Percentiles rank a stretch among this genome's conserved stretches.
These are phyloP conservation scores for Platygyra sinensis DNA, from an alignment of 64 coral and sea anemone genomes.

Conservation along the genomic window DNA sequence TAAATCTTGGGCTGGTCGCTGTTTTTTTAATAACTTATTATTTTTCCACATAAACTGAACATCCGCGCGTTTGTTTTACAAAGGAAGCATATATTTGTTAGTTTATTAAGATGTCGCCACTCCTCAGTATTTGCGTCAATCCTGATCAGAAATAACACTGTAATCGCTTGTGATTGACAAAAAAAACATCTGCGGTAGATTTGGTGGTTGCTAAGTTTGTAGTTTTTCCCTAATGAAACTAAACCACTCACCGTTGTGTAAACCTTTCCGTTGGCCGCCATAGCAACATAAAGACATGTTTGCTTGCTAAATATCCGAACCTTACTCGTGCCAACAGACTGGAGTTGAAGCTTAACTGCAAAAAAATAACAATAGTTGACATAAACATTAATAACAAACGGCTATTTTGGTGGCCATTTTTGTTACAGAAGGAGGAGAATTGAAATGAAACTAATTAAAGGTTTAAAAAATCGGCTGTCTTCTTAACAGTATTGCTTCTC, in stretches of 20 bases:
- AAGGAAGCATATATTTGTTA: not conserved
- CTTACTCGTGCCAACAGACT: conserved; percentile 24
- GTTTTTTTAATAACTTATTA: not conserved
- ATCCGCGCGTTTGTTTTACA: not conserved
- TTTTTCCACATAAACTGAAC: too few relatives aligned
- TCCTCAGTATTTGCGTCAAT: too few relatives aligned
- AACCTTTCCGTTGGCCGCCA: not conserved
- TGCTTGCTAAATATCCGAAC: conserved; percentile 1
- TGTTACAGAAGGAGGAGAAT: not conserved
- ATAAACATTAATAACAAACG: not conserved
- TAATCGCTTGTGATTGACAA: too few relatives aligned
- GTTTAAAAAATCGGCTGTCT: not conserved
- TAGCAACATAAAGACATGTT: conserved; percentile 13
- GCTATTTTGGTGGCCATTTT: not conserved
- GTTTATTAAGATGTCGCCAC: too few relatives aligned
- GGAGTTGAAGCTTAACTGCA: conserved; percentile 37
- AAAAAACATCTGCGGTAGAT: not conserved
- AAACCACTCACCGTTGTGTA: conserved; percentile 17
- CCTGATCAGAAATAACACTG: too few relatives aligned
- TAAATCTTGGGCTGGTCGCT: not conserved
- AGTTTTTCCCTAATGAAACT: not conserved
- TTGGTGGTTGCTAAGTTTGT: not conserved
- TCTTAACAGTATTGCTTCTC: not conserved
- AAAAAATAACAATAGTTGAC: not conserved
- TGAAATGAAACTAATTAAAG: not conserved